These are phyloP conservation scores for Shinisaurus crocodilurus DNA, from an alignment of 2,113 vertebrate genomes.

Conservation along the genomic window DNA sequence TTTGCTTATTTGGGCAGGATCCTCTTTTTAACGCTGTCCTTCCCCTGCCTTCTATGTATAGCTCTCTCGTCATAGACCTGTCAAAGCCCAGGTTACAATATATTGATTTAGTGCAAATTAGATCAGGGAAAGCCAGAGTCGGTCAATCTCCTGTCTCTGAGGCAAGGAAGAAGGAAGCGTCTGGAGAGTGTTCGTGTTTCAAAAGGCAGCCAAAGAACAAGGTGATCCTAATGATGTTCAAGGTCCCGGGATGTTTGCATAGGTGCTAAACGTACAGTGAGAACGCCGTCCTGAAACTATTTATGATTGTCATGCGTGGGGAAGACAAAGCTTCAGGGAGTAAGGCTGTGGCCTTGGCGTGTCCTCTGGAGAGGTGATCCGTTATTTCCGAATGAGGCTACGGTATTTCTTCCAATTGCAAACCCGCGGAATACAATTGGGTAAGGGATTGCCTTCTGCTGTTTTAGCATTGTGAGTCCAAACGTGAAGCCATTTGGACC, in stretches of 20 bases:
- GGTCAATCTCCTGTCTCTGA: constrained; percentile 60
- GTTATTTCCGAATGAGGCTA: not conserved
- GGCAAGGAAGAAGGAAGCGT: constrained; percentile 48
- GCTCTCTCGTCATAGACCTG: constrained; percentile 28
- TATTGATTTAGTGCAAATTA: constrained; percentile 70
- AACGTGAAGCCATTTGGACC: constrained; percentile 35
- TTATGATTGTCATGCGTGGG: constrained; percentile 58
- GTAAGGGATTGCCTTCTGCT: constrained; percentile 41
- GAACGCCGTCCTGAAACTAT: constrained; percentile 29
- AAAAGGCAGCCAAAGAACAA: constrained; percentile 45
- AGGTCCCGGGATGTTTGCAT: constrained; percentile 52
- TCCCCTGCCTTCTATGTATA: constrained; percentile 31
- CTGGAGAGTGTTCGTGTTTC: constrained; percentile 38
- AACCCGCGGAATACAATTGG: constrained; percentile 39
- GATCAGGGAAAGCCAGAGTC: constrained; percentile 46
- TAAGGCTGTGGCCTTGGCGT: constrained; percentile 58
- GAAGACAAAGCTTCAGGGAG: constrained; percentile 46
- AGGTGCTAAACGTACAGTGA: constrained; percentile 24
- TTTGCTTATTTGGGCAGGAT: constrained; percentile 31
- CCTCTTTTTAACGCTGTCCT: constrained; percentile 4
- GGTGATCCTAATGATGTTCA: constrained; percentile 42
- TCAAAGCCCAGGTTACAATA: constrained; percentile 53
- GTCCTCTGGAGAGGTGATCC: constrained; percentile 50
- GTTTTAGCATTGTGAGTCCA: not conserved
- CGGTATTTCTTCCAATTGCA: constrained; percentile 12